Evolutionary conservation across 1,140 invertebrate species (phyloP), one percentile per base, ranked within the genome.

Genomic region (Drosophila carrolli): DNA sequence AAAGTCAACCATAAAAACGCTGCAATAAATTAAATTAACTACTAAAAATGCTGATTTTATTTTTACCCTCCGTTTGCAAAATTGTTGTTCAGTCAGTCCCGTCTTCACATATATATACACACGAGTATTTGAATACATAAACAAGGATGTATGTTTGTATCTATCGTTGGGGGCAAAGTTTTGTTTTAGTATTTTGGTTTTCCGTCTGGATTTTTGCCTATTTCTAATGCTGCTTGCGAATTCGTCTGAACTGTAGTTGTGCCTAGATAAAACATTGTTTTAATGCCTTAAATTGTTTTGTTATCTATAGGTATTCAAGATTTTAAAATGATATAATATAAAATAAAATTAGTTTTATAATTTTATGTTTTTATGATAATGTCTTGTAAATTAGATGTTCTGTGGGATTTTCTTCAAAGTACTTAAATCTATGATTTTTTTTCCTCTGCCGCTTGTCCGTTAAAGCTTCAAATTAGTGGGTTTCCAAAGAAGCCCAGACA

Each of bases 21-120:
- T 75, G 88, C 91, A 91, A 92, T 92, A 92, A 92, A 92, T 92
- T 92, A 92, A 92, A 92, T 92, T 92, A 92, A 92, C 91, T 92
- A 91, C 91, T 91, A 90, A 92, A 91, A 89, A 89, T 89, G 84
- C 85, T 89, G 85, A 89, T 89, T 89, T 89, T 89, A 90, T 89
- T 89, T 90, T 90, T 82, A 73, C 81, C 75, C 75, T 63, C 70
- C 56, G 60, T 71, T 72, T 78, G 65, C 62, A 75, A 81, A 80
- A 66, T 60, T 58, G 48, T 43, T 47, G 75, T 44, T 32, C 54
- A 54, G 40, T 43, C 53, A 29, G 32, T 14, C 16, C 35, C 43
- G 35, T 56, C 50, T 56, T 14, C 10, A 13, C 44, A 19, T 48
- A 23, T 9, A 23, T 40, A 50, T 44, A 61, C 10, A 53, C 29